Percentiles rank a stretch among this genome's conserved stretches.
phyloP scores from a whole-genome alignment of 2,888 invertebrate genomes.

The Carpatolechia fugitivella region DNA sequence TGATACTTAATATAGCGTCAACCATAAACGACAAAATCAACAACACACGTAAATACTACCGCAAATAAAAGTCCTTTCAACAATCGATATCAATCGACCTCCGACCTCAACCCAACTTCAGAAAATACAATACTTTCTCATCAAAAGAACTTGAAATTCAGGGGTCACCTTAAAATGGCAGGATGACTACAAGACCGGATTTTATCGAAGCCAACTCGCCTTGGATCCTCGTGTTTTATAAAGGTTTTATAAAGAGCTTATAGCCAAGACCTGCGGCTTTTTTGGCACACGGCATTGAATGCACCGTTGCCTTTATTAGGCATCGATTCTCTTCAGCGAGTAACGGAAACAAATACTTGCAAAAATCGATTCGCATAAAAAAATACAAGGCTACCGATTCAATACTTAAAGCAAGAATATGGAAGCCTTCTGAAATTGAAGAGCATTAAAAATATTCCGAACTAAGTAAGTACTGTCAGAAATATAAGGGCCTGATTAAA shows the following conservation, averaged over 20 bases:
- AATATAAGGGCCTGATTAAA: no score
- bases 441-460: neutral
- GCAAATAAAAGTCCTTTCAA: conserved; percentile 21
- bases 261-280: conserved; percentile 43
- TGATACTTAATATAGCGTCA: neutral
- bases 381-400: neutral
- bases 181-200: conserved; percentile 40
- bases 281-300: conserved; percentile 57
- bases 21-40: neutral
- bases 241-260: conserved; percentile 43
- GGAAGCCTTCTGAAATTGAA: neutral
- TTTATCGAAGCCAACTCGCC: conserved; percentile 48
- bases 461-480: neutral
- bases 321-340: conserved; percentile 35
- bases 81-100: neutral
- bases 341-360: conserved; percentile 29
- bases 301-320: conserved; percentile 45
- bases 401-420: neutral
- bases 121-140: neutral
- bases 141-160: neutral
- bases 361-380: conserved; percentile 12
- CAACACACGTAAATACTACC: neutral
- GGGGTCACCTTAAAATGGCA: conserved; percentile 7
- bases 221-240: conserved; percentile 51
- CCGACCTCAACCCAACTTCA: neutral